Evolutionary conservation across 2,888 invertebrate species (phyloP), one percentile per base, ranked within the genome.

Genomic region (Tenthredo livida): DNA sequence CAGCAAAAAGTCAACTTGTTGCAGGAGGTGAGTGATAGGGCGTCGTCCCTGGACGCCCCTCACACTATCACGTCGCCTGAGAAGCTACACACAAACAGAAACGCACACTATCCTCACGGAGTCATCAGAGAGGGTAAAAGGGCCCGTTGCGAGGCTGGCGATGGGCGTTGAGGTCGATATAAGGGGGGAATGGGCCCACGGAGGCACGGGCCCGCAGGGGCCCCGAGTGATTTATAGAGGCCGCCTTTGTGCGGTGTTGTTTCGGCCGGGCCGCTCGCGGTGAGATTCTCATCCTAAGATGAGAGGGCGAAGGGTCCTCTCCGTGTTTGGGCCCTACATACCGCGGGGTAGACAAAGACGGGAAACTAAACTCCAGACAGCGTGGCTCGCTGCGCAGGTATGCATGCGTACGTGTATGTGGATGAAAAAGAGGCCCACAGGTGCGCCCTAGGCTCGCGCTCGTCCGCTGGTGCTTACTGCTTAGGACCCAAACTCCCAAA

Each of bases 321-420:
- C 80, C 47, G 40, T 33, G 40, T 80, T 61, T 61, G 80, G 80
- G 58, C 80, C 80, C 25, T 80, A 61, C 61, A 80, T 80, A 80
- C 61, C 80, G 80, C 47, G 40, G 80, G 87, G 86, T 87, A 87
- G 88, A 87, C 84, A 85, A 67, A 70, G 83, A 83, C 67, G 83
- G 67, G 29, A 67, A 70, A 85, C 84, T 37, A 84, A 84, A 84
- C 88, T 88, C 89, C 88, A 89, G 89, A 89, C 89, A 89, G 89
- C 89, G 88, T 89, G 89, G 89, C 89, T 89, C 89, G 88, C 84
- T 77, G 47, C 29, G 33, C 80, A 61, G 15, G 40, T 58, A 21
- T 80, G 7, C 40, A 40, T 40, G 37, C 50, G 21, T 80, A n/a
- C 61, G 47, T 47, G 47, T 12, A 50, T 61, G 21, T 61, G 2